Conservation (phyloP, 2,797 vertebrate species). For the Pogoniulus pusillus region DNA sequence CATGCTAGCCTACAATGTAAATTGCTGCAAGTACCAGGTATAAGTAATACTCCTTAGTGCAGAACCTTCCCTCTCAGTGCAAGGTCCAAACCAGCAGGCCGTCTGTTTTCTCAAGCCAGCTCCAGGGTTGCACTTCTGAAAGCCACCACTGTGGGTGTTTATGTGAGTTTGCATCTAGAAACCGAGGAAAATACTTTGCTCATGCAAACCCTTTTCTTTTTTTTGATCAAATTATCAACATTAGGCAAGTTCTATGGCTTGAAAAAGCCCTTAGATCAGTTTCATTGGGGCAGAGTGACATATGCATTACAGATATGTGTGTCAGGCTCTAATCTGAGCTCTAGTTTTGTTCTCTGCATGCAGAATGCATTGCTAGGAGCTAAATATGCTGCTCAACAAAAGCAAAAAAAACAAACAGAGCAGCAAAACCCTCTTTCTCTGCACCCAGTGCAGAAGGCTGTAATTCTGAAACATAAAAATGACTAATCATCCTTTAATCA, state of each 20-base stretch:
- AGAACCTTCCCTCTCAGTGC: not conserved
- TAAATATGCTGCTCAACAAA: not conserved
- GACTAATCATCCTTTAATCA: slow-evolving; percentile 65
- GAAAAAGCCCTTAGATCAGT: not conserved
- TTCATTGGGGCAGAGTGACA: not conserved
- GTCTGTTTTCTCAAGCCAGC: not conserved
- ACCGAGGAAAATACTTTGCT: not conserved
- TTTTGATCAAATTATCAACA: not conserved
- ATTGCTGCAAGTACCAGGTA: not conserved
- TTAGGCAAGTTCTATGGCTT: not conserved
- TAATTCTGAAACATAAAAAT: slow-evolving; percentile 43
- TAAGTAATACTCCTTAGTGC: not conserved
- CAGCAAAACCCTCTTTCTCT: not conserved
- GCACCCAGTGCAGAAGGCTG: not conserved
- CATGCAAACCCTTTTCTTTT: not conserved
- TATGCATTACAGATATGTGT: not conserved
- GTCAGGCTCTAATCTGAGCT: not conserved
- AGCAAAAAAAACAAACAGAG: not conserved
- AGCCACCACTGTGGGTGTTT: not conserved
- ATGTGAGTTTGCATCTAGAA: not conserved
- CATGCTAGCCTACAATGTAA: not conserved
- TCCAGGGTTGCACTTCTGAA: not conserved
- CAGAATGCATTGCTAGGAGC: not conserved
- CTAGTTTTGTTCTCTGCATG: not conserved
- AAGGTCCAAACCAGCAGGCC: not conserved